These are phyloP conservation scores for Podabrus alpinus DNA, from an alignment of 2,888 invertebrate genomes.

Conservation along the genomic window DNA sequence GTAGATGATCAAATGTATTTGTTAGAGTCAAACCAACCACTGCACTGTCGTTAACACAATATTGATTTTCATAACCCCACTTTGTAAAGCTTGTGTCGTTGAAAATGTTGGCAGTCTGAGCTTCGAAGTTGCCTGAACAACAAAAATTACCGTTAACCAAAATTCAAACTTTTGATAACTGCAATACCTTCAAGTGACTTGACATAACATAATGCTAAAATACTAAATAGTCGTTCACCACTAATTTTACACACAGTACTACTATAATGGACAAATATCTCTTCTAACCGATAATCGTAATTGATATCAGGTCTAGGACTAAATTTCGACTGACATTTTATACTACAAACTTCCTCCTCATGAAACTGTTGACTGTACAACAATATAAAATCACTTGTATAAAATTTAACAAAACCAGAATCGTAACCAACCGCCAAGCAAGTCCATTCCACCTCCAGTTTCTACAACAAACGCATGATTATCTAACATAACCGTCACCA, in stretches of 20 bases:
- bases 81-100: constrained; percentile 75
- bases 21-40: constrained; percentile 73
- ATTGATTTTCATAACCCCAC: constrained; percentile 82
- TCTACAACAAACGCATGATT: constrained; percentile 45
- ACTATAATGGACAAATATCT: constrained; percentile 75
- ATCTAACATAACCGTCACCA: neutral
- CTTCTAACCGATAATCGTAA: constrained; percentile 60
- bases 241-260: constrained; percentile 73
- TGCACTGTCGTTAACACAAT: constrained; percentile 75
- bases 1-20: constrained; percentile 84
- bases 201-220: constrained; percentile 75
- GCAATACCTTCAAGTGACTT: constrained; percentile 76
- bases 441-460: constrained; percentile 85
- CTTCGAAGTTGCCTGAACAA: neutral
- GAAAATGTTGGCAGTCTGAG: neutral
- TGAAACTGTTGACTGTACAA: constrained; percentile 84
- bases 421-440: constrained; percentile 86
- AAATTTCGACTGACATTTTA: constrained; percentile 77
- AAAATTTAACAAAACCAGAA: constrained; percentile 84
- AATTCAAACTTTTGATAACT: neutral
- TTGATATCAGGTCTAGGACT: constrained; percentile 55
- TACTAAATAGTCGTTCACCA: constrained; percentile 79
- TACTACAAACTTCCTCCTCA: constrained; percentile 74
- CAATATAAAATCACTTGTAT: constrained; percentile 83
- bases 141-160: neutral